Evolutionary conservation across 2,797 vertebrate genomes (phyloP).

Genomic region (Silurus lanzhouensis): DNA sequence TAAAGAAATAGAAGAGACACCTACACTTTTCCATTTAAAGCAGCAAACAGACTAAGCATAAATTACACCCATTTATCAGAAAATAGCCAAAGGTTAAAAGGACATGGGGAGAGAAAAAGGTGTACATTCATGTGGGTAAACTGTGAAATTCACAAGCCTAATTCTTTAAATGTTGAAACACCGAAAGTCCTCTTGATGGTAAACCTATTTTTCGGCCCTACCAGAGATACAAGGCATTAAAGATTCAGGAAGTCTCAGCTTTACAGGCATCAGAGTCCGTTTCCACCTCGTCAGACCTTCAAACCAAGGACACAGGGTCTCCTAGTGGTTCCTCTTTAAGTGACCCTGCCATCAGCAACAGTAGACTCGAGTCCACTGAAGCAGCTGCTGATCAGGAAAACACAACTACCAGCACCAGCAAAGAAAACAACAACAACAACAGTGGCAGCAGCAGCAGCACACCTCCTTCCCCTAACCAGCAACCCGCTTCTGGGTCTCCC

Average conservation of each 20-base stretch:
- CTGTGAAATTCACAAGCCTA: neutral
- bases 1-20: neutral
- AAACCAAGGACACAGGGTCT: conserved; percentile 18
- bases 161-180: neutral
- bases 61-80: too few relatives aligned
- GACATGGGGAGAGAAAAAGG: neutral
- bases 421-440: neutral
- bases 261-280: conserved; percentile 28
- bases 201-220: neutral
- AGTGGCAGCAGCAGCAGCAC: conserved; percentile 36
- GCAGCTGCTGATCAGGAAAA: conserved; percentile 39
- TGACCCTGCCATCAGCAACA: conserved; percentile 13
- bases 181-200: neutral
- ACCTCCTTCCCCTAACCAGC: conserved; percentile 27
- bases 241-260: conserved; percentile 54
- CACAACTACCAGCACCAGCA: conserved; percentile 16
- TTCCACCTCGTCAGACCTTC: conserved; percentile 16
- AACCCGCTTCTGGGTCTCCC: conserved; percentile 14
- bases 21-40: neutral
- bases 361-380: conserved; percentile 9
- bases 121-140: neutral
- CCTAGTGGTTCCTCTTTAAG: conserved; percentile 12
- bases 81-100: neutral
- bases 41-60: neutral
- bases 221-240: conserved; percentile 68